Conservation (phyloP, 1,140 invertebrate species). For the Cotesia vestalis region DNA sequence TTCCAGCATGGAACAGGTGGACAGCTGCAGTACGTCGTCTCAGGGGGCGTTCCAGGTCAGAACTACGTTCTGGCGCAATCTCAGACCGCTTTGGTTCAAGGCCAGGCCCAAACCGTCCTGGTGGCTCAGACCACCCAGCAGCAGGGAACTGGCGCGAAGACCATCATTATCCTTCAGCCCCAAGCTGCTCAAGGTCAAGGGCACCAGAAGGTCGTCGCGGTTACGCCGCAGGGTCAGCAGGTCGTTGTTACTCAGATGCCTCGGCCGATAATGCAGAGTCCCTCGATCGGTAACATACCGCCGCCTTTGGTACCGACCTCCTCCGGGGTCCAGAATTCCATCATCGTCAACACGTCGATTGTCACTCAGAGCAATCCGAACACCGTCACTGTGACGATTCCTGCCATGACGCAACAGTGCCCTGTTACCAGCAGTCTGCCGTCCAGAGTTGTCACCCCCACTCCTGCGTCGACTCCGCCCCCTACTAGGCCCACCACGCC, state of each 20-base stretch:
- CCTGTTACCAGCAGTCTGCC: conserved; percentile 58
- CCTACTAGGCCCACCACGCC: conserved; percentile 62
- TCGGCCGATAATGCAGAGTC: conserved; percentile 66
- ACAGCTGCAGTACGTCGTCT: conserved; percentile 68
- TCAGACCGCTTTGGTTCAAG: conserved; percentile 70
- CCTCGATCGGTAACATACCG: conserved; percentile 62
- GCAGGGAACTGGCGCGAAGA: conserved; percentile 72
- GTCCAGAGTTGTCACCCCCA: conserved; percentile 59
- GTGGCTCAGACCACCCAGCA: conserved; percentile 72
- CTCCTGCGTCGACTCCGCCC: conserved; percentile 59
- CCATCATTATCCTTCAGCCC: conserved; percentile 78
- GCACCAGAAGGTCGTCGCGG: conserved; percentile 70
- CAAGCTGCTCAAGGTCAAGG: conserved; percentile 59
- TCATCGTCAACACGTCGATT: conserved; percentile 60
- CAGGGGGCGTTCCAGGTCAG: conserved; percentile 65
- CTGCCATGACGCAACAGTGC: conserved; percentile 53
- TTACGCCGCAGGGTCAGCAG: conserved; percentile 74
- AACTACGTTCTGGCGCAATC: conserved; percentile 74
- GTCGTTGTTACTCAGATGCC: conserved; percentile 69
- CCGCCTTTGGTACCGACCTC: conserved; percentile 62
- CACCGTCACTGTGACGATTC: conserved; percentile 51
- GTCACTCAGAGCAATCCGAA: conserved; percentile 48
- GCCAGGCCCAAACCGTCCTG: conserved; percentile 71
- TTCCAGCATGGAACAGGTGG: conserved; percentile 59
- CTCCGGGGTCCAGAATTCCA: conserved; percentile 60